Base-by-base conservation (phyloP, 2,888 invertebrate species). In the Zonitis immaculata region DNA sequence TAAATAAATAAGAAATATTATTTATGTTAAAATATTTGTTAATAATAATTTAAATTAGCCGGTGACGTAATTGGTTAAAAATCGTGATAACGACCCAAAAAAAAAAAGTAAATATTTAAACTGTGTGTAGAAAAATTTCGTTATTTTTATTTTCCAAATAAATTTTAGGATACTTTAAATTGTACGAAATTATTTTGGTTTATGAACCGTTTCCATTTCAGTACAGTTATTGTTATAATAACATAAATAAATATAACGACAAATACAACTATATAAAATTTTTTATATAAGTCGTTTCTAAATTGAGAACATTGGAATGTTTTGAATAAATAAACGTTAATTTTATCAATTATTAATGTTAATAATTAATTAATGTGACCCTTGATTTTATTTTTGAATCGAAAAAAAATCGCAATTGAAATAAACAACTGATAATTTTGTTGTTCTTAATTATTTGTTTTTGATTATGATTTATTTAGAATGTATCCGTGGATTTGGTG, bases 401-500 rank as follows among this genome's bases (percentile, higher is more conserved):
- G n/a, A 28, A 35, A 35, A 35, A 35, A 16, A 35, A 8, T 39
- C 11, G 20, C 20, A 39, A 35, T 35, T n/a, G n/a, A n/a, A n/a
- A n/a, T n/a, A 16, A 20, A 9, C 12, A 14, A 32, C 11, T 39
- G 11, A 39, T 39, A 11, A 39, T n/a, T 39, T 3, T n/a, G 2
- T 20, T 25, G 12, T 1, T 44, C 12, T 12, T 16, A 16, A 9
- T 27, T 20, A 11, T 42, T 14, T 20, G 9, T 20, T 12, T 18
- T 42, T 14, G 14, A 51, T 59, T 50, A 49, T 16, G 53, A 49
- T 54, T 51, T 60, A n/a, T 67, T 4, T 75, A 91, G 91, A 88
- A 86, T 60, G 80, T 91, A 58, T 87, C 86, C 69, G 88, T 86
- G 58, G 88, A 89, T 65, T 80, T 91, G 62, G 83, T 84, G 12